phyloP scores from a whole-genome alignment of 64 coral and sea anemone species.

The Montipora efflorescens region DNA sequence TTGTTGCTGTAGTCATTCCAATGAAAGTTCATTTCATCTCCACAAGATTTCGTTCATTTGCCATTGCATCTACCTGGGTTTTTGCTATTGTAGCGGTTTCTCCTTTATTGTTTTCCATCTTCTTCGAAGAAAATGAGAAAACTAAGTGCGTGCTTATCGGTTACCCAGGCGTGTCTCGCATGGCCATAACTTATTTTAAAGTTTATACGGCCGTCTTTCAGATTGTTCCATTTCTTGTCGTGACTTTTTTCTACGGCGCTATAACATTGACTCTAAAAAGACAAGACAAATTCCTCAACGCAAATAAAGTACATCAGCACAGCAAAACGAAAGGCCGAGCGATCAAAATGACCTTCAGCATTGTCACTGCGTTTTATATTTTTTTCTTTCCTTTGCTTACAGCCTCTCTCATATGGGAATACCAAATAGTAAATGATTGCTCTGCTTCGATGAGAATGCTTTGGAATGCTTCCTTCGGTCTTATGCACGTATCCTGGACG shows the following conservation, averaged over 20 bases:
- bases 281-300: neutral
- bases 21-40: neutral
- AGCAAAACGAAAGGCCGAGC: neutral
- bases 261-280: neutral
- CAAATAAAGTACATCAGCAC: neutral
- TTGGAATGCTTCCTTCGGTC: neutral
- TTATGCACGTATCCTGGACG: neutral
- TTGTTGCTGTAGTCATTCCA: neutral
- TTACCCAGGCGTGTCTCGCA: neutral
- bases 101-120: neutral
- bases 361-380: conserved; percentile 2
- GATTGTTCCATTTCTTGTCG: neutral
- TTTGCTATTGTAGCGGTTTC: neutral
- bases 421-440: neutral
- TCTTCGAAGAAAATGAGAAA: neutral
- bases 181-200: neutral
- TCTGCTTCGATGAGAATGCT: neutral
- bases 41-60: neutral
- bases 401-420: neutral
- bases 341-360: neutral
- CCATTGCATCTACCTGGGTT: neutral
- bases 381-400: neutral
- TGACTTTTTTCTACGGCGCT: neutral
- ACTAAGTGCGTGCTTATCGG: neutral
- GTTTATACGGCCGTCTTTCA: neutral